These are phyloP conservation scores for Laticauda laticaudata DNA, from an alignment of 2,113 vertebrate genomes.

Conservation along the genomic window DNA sequence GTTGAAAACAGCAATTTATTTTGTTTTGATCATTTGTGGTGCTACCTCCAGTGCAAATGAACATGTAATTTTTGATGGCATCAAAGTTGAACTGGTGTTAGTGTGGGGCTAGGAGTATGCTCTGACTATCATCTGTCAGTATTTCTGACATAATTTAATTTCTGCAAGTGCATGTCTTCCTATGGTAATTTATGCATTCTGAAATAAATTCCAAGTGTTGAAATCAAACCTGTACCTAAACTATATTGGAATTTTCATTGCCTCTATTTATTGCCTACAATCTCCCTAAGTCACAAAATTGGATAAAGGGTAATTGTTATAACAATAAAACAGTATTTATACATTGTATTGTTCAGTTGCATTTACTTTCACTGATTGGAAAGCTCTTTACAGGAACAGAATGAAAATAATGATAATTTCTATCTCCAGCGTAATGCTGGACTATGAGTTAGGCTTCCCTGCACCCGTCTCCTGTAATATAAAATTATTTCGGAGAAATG, in stretches of 20 bases:
- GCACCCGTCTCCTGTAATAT: constrained; percentile 25
- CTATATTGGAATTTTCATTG: constrained; percentile 44
- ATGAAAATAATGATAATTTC: constrained; percentile 33
- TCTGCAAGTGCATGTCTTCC: constrained; percentile 54
- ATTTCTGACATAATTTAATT: constrained; percentile 66
- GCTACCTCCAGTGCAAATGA: constrained; percentile 10
- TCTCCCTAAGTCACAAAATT: constrained; percentile 23
- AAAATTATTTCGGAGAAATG: constrained; percentile 43
- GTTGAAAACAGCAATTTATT: constrained; percentile 45
- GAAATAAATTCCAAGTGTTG: constrained; percentile 39
- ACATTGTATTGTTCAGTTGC: constrained; percentile 23
- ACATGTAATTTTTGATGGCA: constrained; percentile 50
- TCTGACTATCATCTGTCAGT: constrained; percentile 64
- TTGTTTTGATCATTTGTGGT: constrained; percentile 46
- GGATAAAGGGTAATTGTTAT: constrained; percentile 46
- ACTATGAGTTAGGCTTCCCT: constrained; percentile 27
- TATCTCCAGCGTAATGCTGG: constrained; percentile 13
- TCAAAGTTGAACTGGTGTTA: constrained; percentile 52
- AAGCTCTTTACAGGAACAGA: constrained; percentile 28
- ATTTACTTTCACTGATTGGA: constrained; percentile 41
- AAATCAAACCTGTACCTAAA: constrained; percentile 39
- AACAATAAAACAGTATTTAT: constrained; percentile 37
- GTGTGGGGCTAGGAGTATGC: constrained; percentile 52
- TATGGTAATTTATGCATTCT: constrained; percentile 46
- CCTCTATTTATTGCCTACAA: constrained; percentile 8